These are phyloP conservation scores for Sciaenops ocellatus DNA, from an alignment of 2,797 vertebrate species.

Conservation along the genomic window DNA sequence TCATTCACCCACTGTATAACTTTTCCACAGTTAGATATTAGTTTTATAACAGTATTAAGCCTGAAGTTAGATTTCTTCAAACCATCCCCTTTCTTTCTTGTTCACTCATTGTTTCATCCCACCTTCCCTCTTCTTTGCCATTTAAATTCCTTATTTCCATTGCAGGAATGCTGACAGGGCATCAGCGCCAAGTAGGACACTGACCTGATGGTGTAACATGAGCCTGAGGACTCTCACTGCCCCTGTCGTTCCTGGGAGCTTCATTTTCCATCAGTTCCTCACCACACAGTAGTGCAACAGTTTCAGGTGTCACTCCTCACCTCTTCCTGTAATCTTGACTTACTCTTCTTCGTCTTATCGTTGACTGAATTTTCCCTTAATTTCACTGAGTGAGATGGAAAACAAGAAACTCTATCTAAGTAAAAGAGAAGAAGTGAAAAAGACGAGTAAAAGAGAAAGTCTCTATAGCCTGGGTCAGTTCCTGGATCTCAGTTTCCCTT, in stretches of 20 bases:
- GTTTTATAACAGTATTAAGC: neutral
- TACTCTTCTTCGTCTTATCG: neutral
- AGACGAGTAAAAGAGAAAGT: neutral
- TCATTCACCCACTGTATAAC: neutral
- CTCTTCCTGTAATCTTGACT: neutral
- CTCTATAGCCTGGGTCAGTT: neutral
- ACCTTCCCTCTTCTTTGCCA: neutral
- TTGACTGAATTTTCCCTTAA: neutral
- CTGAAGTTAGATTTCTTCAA: neutral
- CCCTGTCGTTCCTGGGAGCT: conserved; percentile 2
- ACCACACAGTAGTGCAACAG: neutral
- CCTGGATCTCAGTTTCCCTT: neutral
- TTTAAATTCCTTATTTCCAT: neutral
- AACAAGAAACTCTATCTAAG: conserved; percentile 1
- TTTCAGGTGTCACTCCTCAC: neutral
- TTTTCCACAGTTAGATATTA: neutral
- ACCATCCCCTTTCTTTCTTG: neutral
- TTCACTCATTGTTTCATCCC: neutral
- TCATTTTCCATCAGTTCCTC: conserved; percentile 34
- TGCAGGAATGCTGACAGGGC: conserved; percentile 15
- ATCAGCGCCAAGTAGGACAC: conserved; percentile 33
- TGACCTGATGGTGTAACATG: conserved; percentile 24
- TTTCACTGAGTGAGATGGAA: neutral
- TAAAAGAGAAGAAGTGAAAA: neutral
- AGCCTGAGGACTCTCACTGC: conserved; percentile 25